Evolutionary conservation across 2,888 invertebrate species (phyloP).

Genomic region (Cataglyphis altisquamis): DNA sequence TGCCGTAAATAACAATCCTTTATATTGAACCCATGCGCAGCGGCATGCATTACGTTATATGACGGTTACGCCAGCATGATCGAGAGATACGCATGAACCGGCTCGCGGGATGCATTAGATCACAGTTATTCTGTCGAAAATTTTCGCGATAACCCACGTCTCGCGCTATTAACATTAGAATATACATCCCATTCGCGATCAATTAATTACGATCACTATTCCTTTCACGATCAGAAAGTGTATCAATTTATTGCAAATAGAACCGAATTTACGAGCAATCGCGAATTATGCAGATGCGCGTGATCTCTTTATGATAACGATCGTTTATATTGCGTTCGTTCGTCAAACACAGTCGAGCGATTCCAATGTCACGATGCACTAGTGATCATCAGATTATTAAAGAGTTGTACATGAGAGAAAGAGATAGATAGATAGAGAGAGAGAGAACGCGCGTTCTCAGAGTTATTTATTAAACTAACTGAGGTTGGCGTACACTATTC

Average conservation of each 20-base stretch:
- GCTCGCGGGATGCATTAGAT: conserved; percentile 68
- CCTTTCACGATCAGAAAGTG: conserved; percentile 22
- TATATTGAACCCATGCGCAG: conserved; percentile 67
- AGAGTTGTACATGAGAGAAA: conserved; percentile 31
- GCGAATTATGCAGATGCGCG: conserved; percentile 18
- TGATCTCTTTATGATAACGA: conserved; percentile 42
- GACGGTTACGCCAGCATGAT: conserved; percentile 59
- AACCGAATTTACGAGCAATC: conserved; percentile 28
- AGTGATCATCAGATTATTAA: conserved; percentile 46
- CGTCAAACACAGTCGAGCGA: conserved; percentile 17
- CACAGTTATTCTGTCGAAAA: conserved; percentile 60
- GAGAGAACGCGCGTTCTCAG: conserved; percentile 33
- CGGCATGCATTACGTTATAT: conserved; percentile 24
- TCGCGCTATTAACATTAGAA: conserved; percentile 68
- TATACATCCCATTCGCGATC: conserved; percentile 31
- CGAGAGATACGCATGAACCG: conserved; percentile 73
- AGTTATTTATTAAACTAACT: conserved; percentile 60
- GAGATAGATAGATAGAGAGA: no score
- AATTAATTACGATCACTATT: conserved; percentile 53
- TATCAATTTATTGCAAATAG: background rate
- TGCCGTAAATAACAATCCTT: conserved; percentile 78
- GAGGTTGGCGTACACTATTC: conserved; percentile 43
- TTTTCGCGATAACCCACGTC: conserved; percentile 55
- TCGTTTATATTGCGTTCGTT: conserved; percentile 11
- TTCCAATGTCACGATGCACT: background rate